Percentiles rank a stretch among this genome's conserved stretches.
phyloP scores from a whole-genome alignment of 2,797 vertebrate species.

The Epinephelus coioides region DNA sequence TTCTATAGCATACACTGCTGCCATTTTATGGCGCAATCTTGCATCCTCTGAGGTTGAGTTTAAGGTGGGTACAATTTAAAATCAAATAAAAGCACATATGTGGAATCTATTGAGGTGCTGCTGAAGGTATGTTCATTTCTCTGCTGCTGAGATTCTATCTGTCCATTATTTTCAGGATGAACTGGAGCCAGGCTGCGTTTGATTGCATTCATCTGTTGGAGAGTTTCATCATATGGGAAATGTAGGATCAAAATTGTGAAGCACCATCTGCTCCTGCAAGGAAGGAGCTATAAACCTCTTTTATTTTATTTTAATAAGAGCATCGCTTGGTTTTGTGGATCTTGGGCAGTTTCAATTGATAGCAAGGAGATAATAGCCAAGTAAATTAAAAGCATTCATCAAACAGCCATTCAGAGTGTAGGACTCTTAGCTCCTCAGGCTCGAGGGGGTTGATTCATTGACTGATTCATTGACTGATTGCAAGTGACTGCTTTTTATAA shows the following conservation, averaged over 20 bases:
- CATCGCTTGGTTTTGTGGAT: neutral
- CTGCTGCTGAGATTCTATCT: conserved; percentile 35
- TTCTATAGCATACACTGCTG: conserved; percentile 29
- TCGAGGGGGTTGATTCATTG: conserved; percentile 30
- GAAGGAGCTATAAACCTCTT: conserved; percentile 10
- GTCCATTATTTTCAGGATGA: conserved; percentile 16
- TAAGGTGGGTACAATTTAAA: conserved; percentile 36
- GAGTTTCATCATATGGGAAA: conserved; percentile 47
- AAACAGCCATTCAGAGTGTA: conserved; percentile 52
- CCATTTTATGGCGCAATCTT: conserved; percentile 21
- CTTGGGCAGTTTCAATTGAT: conserved; percentile 29
- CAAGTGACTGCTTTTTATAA: conserved; percentile 34
- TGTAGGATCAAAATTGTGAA: conserved; percentile 40
- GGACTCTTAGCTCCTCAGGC: conserved; percentile 38
- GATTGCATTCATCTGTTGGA: conserved; percentile 59
- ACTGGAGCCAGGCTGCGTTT: conserved; percentile 35
- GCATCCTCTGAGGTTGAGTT: conserved; percentile 39
- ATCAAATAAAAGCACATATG: conserved; percentile 51
- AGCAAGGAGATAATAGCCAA: conserved; percentile 30
- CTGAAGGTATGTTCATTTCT: conserved; percentile 19
- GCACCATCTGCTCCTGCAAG: conserved; percentile 45
- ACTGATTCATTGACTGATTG: conserved; percentile 43
- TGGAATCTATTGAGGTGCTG: conserved; percentile 42
- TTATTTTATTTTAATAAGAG: conserved; percentile 28
- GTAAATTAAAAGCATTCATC: conserved; percentile 54